Base-by-base conservation (phyloP, 2,797 vertebrate species). In the Heliangelus exortis region DNA sequence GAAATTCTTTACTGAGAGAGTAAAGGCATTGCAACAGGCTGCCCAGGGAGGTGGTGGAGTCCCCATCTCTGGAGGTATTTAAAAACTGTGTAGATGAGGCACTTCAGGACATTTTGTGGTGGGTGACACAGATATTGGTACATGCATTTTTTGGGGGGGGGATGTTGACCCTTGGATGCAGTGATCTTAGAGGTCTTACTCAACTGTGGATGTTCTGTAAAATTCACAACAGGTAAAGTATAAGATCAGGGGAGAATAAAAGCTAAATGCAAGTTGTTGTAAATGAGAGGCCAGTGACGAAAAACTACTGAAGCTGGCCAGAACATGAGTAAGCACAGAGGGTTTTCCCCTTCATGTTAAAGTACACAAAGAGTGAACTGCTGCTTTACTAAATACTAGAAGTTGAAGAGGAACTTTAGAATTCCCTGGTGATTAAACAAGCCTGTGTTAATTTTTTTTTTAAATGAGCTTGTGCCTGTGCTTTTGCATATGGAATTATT, bases 361-460 rank as follows among this genome's bases (percentile, higher is more conserved):
- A 79, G 15, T 9, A 10, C 39, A 14, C 45, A 13, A 63, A n/a
- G 19, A 47, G 36, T 34, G 29, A 80, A 51, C 41, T 50, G 25
- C 51, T 76, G 59, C 81, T 82, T 48, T 73, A 63, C 28, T 53
- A 13, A 26, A 25, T 43, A 36, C 50, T 57, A 66, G 33, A 33
- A 59, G 78, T 28, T 72, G 73, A 79, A 73, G 63, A 59, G 66
- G 73, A 91, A 29, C 68, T 68, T 89, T 13, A 57, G 39, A 68
- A 85, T 92, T 92, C 82, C 43, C 72, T 41, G 62, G 12, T 71
- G 63, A 12, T 93, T 86, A 80, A 92, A 81, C 66, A 80, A 87
- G 51, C 43, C 80, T 19, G 1, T 31, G 62, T 23, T 87, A 43
- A 14, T 41, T 41, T 41, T 41, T 12, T 93, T 84, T 92, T 89